phyloP scores from a whole-genome alignment of 2,113 vertebrate genomes.

The Camelus dromedarius region DNA sequence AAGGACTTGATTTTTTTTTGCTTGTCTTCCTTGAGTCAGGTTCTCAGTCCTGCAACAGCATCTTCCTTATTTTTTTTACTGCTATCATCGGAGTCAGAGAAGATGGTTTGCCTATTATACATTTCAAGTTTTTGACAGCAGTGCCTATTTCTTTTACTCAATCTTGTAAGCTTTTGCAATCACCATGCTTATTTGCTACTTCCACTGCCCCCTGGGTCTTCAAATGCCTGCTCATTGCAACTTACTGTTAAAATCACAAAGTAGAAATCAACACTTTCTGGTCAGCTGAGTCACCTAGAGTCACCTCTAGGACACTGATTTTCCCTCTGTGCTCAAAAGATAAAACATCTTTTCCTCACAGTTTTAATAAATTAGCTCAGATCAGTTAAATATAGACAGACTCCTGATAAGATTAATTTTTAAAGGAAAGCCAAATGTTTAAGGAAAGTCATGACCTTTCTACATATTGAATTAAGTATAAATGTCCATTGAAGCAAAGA shows the following conservation, averaged over 20 bases:
- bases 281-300: neutral
- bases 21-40: neutral
- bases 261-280: conserved; percentile 25
- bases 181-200: neutral
- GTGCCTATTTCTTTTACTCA: neutral
- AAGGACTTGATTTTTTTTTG: neutral
- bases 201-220: neutral
- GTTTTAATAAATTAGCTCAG: conserved; percentile 25
- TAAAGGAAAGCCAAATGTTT: conserved; percentile 33
- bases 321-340: neutral
- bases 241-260: conserved; percentile 37
- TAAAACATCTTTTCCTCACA: neutral
- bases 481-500: neutral
- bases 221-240: conserved; percentile 7
- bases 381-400: conserved; percentile 20
- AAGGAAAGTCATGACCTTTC: neutral
- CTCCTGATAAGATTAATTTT: conserved; percentile 12
- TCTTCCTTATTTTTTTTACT: neutral
- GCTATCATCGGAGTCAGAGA: neutral
- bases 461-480: neutral
- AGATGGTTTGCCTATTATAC: neutral
- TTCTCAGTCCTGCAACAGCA: neutral
- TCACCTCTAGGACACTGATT: conserved; percentile 41
- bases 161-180: neutral
- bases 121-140: conserved; percentile 15